Percentiles rank a stretch among this genome's conserved stretches.
phyloP scores from a whole-genome alignment of 2,113 vertebrate genomes.

The Pelecanus crispus region DNA sequence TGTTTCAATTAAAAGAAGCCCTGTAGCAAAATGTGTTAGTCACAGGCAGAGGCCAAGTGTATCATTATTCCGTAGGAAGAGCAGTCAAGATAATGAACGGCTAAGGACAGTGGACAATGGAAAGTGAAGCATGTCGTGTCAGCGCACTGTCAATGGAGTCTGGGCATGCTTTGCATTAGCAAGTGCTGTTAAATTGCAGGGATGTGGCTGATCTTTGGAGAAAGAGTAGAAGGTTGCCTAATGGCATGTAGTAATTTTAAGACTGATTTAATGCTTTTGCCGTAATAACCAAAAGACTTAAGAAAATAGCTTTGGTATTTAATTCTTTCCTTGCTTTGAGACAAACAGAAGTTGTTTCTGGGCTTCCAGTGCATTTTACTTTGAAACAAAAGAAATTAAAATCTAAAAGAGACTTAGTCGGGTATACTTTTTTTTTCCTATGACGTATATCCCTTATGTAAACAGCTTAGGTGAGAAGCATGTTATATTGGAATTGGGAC shows the following conservation, averaged over 20 bases:
- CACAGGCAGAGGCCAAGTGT: slow-evolving; percentile 49
- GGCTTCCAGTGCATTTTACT: background rate
- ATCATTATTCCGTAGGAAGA: slow-evolving; percentile 33
- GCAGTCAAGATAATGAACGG: slow-evolving; percentile 62
- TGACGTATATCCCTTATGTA: background rate
- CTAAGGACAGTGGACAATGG: slow-evolving; percentile 59
- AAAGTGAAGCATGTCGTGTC: slow-evolving; percentile 52
- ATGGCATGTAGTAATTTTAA: slow-evolving; percentile 11
- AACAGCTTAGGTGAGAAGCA: slow-evolving; percentile 14
- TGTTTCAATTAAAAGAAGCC: slow-evolving; percentile 65
- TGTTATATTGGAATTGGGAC: slow-evolving; percentile 25
- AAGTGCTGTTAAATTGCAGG: slow-evolving; percentile 6
- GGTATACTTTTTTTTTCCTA: background rate
- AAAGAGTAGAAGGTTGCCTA: background rate
- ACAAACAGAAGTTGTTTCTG: background rate
- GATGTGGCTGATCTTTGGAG: background rate
- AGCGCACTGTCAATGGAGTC: slow-evolving; percentile 35
- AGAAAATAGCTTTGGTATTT: slow-evolving; percentile 31
- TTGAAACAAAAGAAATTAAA: slow-evolving; percentile 27
- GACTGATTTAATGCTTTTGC: slow-evolving; percentile 40
- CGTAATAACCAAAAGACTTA: slow-evolving; percentile 28
- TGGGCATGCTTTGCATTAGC: slow-evolving; percentile 26
- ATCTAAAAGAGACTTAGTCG: background rate
- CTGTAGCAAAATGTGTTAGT: slow-evolving; percentile 58
- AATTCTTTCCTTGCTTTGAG: slow-evolving; percentile 24